phyloP scores from a whole-genome alignment of 2,888 invertebrate species.

The Phytoseiulus persimilis region DNA sequence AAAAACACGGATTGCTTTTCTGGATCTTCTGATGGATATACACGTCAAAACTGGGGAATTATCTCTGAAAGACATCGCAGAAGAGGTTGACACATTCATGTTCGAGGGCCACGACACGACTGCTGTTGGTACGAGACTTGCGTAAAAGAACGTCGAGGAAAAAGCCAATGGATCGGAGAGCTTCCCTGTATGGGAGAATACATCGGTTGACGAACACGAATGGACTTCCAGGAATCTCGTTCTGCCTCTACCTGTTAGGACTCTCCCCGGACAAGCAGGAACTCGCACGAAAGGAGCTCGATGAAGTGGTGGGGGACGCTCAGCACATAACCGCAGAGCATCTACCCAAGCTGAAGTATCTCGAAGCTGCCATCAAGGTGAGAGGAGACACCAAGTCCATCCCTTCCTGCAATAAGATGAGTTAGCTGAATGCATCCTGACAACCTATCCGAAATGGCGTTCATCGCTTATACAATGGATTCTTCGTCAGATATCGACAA shows the following conservation, averaged over 20 bases:
- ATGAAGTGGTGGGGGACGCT: conserved; percentile 43
- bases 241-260: conserved; percentile 45
- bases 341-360: conserved; percentile 41
- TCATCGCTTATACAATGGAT: neutral
- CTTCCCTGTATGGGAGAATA: no score
- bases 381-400: neutral
- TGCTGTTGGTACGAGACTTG: conserved; percentile 42
- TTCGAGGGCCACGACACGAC: conserved; percentile 46
- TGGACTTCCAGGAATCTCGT: conserved; percentile 40
- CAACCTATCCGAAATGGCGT: neutral
- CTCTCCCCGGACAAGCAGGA: conserved; percentile 43
- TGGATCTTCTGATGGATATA: conserved; percentile 52
- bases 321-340: conserved; percentile 37
- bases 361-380: conserved; percentile 43
- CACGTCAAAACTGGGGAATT: conserved; percentile 48
- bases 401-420: neutral
- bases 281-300: conserved; percentile 43
- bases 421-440: neutral
- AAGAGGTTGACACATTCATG: conserved; percentile 52
- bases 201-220: no score
- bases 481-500: neutral
- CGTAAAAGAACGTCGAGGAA: neutral
- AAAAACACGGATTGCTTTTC: conserved; percentile 50
- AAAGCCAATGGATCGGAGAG: neutral
- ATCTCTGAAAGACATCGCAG: conserved; percentile 51